Base-by-base conservation (phyloP, 2,888 invertebrate species). In the Synergus laeviventris region DNA sequence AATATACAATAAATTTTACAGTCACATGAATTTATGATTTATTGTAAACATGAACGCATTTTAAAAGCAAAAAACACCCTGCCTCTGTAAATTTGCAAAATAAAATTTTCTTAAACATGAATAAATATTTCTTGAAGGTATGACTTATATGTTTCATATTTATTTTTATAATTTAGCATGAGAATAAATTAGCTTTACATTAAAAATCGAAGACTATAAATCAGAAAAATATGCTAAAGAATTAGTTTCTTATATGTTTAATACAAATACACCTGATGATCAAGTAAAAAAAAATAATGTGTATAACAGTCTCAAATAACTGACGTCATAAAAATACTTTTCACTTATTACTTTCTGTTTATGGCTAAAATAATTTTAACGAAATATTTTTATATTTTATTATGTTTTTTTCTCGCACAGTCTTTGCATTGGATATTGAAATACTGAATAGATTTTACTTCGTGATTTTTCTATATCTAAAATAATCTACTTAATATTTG, bases 21-120 rank as follows among this genome's bases (percentile, higher is more conserved):
- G 66, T 45, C 16, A 14, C 42, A 7, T 18, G n/a, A 8, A 70
- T 9, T 3, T 14, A n/a, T 12, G 9, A 24, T 62, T 61, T 11
- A 31, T 31, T 62, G 60, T 5, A 75, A 21, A 36, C 79, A 74
- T 77, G 54, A 77, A 73, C 42, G 36, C 54, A 49, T 42, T 75
- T 75, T 77, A 66, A 76, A 75, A 64, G 74, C n/a, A 74, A 64
- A 78, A 76, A 56, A 80, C 70, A 61, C 76, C 74, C 21, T 75
- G 81, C 79, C 79, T 83, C 76, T 83, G 82, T 84, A 81, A 79
- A 86, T 83, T 82, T 81, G 82, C 76, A 81, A 80, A 83, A 83
- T 84, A 84, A 81, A 83, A 49, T n/a, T 81, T 82, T 79, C 78
- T 81, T 78, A 78, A 77, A 79, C 80, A 79, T 78, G 62, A 83